Evolutionary conservation across 2,113 vertebrate species (phyloP), one percentile per base, ranked within the genome.

Genomic region (Tursiops truncatus): DNA sequence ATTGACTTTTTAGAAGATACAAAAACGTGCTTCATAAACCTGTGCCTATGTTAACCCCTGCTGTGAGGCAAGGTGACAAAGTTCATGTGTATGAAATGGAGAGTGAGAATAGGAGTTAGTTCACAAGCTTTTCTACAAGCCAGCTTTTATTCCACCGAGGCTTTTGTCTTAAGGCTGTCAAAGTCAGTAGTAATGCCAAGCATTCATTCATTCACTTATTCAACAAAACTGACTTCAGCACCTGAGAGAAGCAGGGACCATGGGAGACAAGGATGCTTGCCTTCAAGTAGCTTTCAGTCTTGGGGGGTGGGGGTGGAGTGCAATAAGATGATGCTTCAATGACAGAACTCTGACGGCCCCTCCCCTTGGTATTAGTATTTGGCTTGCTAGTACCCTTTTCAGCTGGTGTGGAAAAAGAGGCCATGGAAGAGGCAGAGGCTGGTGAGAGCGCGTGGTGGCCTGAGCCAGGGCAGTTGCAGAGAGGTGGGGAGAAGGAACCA

Each of bases 1-100:
- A 41, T 38, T 41, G 47, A 4, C 50, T 96, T 92, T 94, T 77
- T 28, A 21, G 38, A 89, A 95, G 80, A 68, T 67, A 71, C 26
- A 67, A 86, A 76, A 28, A 28, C 0, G 0, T 12, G 21, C 47
- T 81, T 60, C n/a, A 28, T 41, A 88, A 85, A 73, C 8, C 21
- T 67, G 11, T 83, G 2, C 17, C 9, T 36, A 21, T 18, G 38
- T 74, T 67, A 65, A 47, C 10, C 15, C 36, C 60, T 76, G 56
- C 65, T 38, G 3, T 17, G 74, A 94, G 68, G 50, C 68, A 28
- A 83, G 17, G 33, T 41, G 47, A 60, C 60, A 50, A 36, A 36
- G 36, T 26, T 17, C n/a, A 23, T 38, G 56, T 71, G 53, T 92
- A 50, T 80, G 36, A 58, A 74, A 38, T 83, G 82, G 73, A 85